phyloP scores from a whole-genome alignment of 1,140 invertebrate genomes.

The Alviniconcha marisindica region DNA sequence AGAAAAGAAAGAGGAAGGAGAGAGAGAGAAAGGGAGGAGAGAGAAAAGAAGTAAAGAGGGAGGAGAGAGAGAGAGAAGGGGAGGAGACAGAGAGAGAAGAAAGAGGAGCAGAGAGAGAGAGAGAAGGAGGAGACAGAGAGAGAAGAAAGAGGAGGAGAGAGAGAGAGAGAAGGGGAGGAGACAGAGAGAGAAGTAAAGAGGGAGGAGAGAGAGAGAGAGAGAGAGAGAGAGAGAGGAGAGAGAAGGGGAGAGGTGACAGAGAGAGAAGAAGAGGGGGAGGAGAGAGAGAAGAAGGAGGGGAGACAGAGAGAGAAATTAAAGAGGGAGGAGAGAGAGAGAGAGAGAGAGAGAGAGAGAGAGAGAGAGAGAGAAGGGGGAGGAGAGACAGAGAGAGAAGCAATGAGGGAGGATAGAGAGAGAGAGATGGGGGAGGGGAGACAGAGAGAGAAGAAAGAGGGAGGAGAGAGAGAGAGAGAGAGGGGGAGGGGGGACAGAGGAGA shows the following conservation, averaged over 20 bases:
- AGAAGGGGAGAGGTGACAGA: neutral
- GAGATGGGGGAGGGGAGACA: no score
- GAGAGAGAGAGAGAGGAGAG: no score
- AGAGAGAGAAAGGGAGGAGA: neutral
- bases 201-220: neutral
- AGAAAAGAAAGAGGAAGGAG: neutral
- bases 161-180: neutral
- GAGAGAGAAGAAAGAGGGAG: no score
- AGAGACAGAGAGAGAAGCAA: no score
- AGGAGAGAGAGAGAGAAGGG: neutral
- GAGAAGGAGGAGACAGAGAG: neutral
- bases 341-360: neutral
- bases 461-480: neutral
- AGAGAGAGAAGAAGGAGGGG: neutral
- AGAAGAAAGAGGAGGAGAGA: neutral
- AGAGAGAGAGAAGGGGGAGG: neutral
- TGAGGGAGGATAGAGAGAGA: no score
- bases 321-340: neutral
- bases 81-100: neutral
- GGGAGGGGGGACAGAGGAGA: neutral
- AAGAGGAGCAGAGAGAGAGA: neutral
- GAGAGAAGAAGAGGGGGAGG: neutral
- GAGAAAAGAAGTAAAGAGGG: neutral
- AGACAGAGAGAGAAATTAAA: neutral
- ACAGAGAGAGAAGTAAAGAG: neutral